Base-by-base conservation (phyloP, 2,113 vertebrate species). In the Patagioenas fasciata region DNA sequence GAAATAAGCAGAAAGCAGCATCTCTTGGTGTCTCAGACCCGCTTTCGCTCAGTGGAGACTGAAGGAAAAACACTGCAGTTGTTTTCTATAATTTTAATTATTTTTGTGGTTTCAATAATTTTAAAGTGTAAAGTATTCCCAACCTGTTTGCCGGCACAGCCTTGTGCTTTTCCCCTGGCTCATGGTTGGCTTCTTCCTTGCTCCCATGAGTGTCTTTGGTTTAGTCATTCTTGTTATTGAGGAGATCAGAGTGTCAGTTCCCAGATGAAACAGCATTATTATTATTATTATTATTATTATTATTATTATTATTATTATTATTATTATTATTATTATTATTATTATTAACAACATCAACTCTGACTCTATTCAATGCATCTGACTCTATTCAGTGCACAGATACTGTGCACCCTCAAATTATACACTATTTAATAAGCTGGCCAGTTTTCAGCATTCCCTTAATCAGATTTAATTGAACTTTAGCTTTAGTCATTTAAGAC, bases 391-490 rank as follows among this genome's bases (percentile, higher is more conserved):
- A 75, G 15, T 24, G 11, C 25, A 6, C 47, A 82, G 74, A 29
- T 50, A 57, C 34, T 2, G 1, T 19, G 18, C 14, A 14, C 62
- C 72, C 57, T 50, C 38, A 88, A 58, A 91, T 90, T 34, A 80
- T 9, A 23, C 12, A 6, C 21, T 36, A 70, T 82, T 61, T 89
- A 93, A 85, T 51, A 90, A 57, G 58, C 14, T 80, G 70, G 53
- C 62, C 36, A 69, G 54, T 94, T 94, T 85, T 87, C 71, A 88
- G 44, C 13, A 18, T 75, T 93, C 26, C 28, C 44, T 94, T 88
- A 26, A 80, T 93, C 71, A 90, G 61, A 17, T 72, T 88, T 94
- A 93, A 93, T 88, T 95, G 88, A 94, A 89, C 86, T 91, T 85
- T 78, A 84, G 44, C 66, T 93, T 80, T 75, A 80, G 70, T 53